A percentile compares a stretch with the other conserved stretches of the same genome.
Conservation (phyloP, 2,113 vertebrate species). For the Hystrix brachyura region DNA sequence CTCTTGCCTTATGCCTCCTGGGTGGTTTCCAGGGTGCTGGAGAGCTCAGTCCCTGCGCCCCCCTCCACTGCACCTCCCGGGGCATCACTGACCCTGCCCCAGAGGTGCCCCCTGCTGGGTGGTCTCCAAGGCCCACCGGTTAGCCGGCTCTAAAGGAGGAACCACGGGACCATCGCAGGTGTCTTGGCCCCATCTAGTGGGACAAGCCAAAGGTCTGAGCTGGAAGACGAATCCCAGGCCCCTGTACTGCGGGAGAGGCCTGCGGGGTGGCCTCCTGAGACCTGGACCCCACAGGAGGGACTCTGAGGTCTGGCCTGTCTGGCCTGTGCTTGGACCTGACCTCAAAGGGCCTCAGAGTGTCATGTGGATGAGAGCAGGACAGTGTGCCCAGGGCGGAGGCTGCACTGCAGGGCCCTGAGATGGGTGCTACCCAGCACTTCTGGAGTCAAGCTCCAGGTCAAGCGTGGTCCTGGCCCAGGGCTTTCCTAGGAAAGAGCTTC, state of each 20-base stretch:
- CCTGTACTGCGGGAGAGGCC: background rate
- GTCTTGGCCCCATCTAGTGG: background rate
- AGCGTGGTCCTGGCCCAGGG: accelerated
- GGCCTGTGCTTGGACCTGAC: background rate
- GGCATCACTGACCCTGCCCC: too few relatives aligned
- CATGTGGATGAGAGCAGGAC: background rate
- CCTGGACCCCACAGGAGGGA: background rate
- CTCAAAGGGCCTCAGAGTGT: background rate
- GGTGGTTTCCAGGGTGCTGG: background rate
- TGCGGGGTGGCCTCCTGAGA: background rate
- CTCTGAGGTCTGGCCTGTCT: background rate
- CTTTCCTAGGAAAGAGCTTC: background rate
- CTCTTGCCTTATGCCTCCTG: background rate
- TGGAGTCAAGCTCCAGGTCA: background rate
- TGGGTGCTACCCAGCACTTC: background rate
- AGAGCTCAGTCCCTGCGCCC: background rate
- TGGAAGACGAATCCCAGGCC: background rate
- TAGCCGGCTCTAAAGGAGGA: background rate
- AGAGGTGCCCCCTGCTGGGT: background rate
- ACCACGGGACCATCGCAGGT: background rate
- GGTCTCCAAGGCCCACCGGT: background rate
- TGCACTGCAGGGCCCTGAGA: background rate
- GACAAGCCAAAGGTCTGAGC: background rate
- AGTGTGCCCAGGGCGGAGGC: background rate
- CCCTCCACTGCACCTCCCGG: accelerated